Evolutionary conservation across 2,888 invertebrate species (phyloP).

Genomic region (Sepioteuthis lessoniana): DNA sequence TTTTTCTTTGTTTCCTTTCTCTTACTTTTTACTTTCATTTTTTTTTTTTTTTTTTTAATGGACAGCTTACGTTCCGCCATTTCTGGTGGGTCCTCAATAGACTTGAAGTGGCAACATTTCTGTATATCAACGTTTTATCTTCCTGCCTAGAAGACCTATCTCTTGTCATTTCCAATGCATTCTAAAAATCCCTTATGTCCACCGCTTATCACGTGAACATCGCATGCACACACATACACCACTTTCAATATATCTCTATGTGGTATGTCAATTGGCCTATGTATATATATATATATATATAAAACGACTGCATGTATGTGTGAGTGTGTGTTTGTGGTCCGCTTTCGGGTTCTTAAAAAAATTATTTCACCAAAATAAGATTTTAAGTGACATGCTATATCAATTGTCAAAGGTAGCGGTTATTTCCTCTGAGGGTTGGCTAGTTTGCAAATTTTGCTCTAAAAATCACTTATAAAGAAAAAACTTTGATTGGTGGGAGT

Average conservation of each 20-base stretch:
- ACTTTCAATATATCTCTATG: neutral
- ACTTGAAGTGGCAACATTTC: neutral
- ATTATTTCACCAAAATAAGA: too few species aligned
- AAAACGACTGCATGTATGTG: too few species aligned
- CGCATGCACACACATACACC: neutral
- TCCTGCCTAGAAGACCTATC: neutral
- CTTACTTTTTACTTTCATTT: neutral
- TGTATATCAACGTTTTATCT: neutral
- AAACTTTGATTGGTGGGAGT: too few species aligned
- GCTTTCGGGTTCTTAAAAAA: too few species aligned
- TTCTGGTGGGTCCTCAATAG: neutral
- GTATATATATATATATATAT: too few species aligned
- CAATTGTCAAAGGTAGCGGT: too few species aligned
- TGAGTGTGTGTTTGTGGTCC: too few species aligned
- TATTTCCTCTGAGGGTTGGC: too few species aligned
- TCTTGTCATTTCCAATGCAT: neutral
- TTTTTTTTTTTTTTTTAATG: neutral
- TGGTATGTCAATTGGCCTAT: neutral
- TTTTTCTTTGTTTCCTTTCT: neutral
- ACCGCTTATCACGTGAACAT: neutral
- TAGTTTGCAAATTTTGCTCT: too few species aligned
- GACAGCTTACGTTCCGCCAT: neutral
- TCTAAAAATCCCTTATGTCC: neutral
- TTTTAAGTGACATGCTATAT: too few species aligned
- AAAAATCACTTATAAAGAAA: too few species aligned